These are phyloP conservation scores for Gopherus flavomarginatus DNA, from an alignment of 2,113 vertebrate genomes.

Conservation along the genomic window DNA sequence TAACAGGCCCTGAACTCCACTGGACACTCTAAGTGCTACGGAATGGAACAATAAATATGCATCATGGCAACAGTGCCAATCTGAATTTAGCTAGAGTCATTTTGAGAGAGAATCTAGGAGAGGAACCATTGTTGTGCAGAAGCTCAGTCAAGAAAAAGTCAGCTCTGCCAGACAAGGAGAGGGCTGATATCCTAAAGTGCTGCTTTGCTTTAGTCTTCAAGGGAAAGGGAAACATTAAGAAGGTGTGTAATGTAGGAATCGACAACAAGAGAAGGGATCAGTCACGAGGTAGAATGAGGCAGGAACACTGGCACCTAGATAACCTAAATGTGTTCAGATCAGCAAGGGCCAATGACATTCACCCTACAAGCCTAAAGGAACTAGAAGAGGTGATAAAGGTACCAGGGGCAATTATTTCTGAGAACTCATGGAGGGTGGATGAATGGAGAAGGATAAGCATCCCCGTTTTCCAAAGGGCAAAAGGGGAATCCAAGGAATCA, in stretches of 20 bases:
- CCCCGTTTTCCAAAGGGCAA: fast-evolving
- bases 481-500: neutral
- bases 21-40: fast-evolving
- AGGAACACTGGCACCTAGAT: neutral
- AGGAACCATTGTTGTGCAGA: neutral
- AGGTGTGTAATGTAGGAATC: conserved; percentile 57
- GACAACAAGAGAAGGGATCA: conserved; percentile 42
- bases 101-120: neutral
- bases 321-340: neutral
- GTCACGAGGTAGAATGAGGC: conserved; percentile 18
- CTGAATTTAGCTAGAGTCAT: neutral
- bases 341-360: neutral
- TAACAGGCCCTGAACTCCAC: fast-evolving
- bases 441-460: neutral
- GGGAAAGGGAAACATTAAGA: conserved; percentile 58
- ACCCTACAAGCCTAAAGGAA: neutral
- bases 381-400: fast-evolving
- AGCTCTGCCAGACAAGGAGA: conserved; percentile 51
- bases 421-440: neutral
- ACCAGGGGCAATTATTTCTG: neutral
- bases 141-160: conserved; percentile 53
- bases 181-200: conserved; percentile 51
- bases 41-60: neutral
- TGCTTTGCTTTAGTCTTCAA: conserved; percentile 70
- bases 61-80: neutral